Base-by-base conservation (phyloP, 2,113 vertebrate genomes). In the Ploceus nigricollis region DNA sequence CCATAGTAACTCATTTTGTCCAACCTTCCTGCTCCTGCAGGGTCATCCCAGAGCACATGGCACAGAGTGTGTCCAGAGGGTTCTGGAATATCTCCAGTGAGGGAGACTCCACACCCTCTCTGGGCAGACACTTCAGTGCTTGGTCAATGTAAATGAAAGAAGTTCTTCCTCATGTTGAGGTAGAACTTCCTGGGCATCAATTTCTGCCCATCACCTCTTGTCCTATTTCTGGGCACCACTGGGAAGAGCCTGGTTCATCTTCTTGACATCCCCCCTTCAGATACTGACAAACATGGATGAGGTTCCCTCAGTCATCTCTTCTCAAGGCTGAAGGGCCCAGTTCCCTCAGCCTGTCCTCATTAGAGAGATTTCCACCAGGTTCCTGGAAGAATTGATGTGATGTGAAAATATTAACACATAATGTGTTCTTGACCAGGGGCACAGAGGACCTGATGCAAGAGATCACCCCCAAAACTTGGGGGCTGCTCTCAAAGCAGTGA, bases 291-390 rank as follows among this genome's bases (percentile, higher is more conserved):
- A 33, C 27, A 16, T 6, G 44, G 44, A 2, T 13, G 44, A 44
- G 22, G 4, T 13, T 25, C 14, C 25, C 57, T 48, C 75, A 14
- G 24, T 7, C 54, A 14, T 15, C 48, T 18, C 35, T 33, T 27
- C 50, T 31, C 0, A 0, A 42, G 48, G 25, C 25, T 56, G 21
- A n/a, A 19, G 0, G 19, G 17, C 35, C 11, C 35, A 15, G 25
- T 27, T 72, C 58, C 58, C 58, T 44, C 58, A 72, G 42, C 25
- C 50, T 50, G 42, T 37, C 25, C 25, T 57, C 42, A 2, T 15
- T 10, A 20, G 35, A 42, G 58, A 57, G 58, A 80, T 72, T 72
- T 50, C 66, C 31, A 64, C 22, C 58, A 19, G 14, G 21, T 37
- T 8, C 42, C 35, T 37, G 58, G 35, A 37, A 65, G 35, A 65